Percentiles rank a stretch among this genome's conserved stretches.
Conservation (phyloP, 2,888 invertebrate genomes). For the Camptogramma bilineatum region DNA sequence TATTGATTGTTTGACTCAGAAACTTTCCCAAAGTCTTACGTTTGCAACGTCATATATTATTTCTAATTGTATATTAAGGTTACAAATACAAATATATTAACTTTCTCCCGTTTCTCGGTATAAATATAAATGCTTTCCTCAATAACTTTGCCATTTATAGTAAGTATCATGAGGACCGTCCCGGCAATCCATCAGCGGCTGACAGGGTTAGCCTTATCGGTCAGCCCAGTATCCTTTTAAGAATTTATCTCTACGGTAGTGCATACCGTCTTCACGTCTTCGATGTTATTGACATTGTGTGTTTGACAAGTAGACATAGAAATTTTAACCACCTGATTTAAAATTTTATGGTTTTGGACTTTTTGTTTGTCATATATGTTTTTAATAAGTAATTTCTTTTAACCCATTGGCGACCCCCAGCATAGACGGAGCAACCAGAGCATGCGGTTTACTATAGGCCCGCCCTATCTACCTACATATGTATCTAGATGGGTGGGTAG, state of each 20-base stretch:
- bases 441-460: no score
- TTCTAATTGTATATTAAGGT: neutral
- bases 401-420: no score
- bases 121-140: conserved; percentile 36
- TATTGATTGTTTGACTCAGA: neutral
- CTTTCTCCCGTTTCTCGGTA: conserved; percentile 17
- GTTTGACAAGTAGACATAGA: conserved; percentile 13
- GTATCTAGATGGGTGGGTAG: no score
- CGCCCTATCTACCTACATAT: no score
- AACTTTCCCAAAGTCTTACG: neutral
- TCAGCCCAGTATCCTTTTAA: conserved; percentile 44
- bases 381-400: no score
- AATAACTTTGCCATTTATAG: conserved; percentile 42
- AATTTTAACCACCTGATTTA: neutral
- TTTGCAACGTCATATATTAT: neutral
- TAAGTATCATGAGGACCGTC: conserved; percentile 35
- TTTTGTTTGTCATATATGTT: neutral
- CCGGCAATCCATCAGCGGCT: conserved; percentile 43
- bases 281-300: conserved; percentile 32
- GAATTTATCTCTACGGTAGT: conserved; percentile 42
- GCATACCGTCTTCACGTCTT: conserved; percentile 30
- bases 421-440: no score
- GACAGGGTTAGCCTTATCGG: conserved; percentile 56
- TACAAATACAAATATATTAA: neutral
- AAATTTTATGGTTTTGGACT: neutral